Base-by-base conservation (phyloP, 2,888 invertebrate genomes). In the Drosophila picticornis region DNA sequence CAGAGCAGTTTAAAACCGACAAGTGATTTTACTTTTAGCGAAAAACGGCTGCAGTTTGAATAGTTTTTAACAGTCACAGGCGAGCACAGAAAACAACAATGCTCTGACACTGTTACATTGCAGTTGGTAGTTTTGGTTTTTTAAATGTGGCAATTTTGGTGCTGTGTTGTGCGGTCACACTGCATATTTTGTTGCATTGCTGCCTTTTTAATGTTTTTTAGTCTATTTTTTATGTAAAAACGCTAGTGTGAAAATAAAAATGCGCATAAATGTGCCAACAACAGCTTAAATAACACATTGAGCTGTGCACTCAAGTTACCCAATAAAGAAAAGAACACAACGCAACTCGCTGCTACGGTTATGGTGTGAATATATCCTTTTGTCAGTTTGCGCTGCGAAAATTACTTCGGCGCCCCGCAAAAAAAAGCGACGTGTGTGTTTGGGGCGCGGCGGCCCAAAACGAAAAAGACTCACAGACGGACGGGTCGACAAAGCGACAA, bases 221-320 rank as follows among this genome's bases (percentile, higher is more conserved):
- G 72, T 79, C 82, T 88, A 82, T 90, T 88, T 83, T 84, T 75
- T 88, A 88, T 84, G 87, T 84, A 72, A 81, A 81, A 86, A 50
- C 70, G 53, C 81, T 72, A 69, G 75, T 79, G 72, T 56, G 61
- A 63, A 85, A 53, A 81, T 66, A 51, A 75, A 72, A 72, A 70
- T 32, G 31, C 57, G 64, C 60, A 61, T 88, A 75, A 67, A 88
- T 72, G 89, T 71, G 74, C 72, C 71, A 72, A 60, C 58, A 61
- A 56, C 46, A 76, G 55, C 59, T 65, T n/a, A 65, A 64, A 29
- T 74, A 83, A 50, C 75, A 88, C 25, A 68, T 70, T 80, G 67
- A 73, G 69, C 56, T 63, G 64, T 70, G 64, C 62, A 63, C 75
- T 74, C 64, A 67, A 74, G 55, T 67, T 65, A 67, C 55, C 64